Evolutionary conservation across 2,888 invertebrate species (phyloP).

Genomic region (Orthonevra nobilis): DNA sequence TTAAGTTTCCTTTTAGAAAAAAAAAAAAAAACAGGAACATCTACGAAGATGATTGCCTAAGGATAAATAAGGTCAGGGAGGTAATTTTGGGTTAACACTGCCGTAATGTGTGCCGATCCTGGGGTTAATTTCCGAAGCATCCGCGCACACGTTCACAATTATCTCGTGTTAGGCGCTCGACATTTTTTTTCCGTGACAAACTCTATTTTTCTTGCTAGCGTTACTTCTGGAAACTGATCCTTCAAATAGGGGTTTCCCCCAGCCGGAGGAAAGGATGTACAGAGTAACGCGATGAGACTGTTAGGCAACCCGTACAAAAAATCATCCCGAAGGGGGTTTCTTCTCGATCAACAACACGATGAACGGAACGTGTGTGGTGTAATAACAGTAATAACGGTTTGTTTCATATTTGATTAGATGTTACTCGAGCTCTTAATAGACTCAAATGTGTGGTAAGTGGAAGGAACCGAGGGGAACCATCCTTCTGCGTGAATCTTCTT

Average conservation of each 20-base stretch:
- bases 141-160: slow-evolving; percentile 16
- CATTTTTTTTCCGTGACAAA: slow-evolving; percentile 40
- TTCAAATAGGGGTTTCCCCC: slow-evolving; percentile 46
- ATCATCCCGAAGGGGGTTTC: slow-evolving; percentile 19
- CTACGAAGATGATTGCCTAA: slow-evolving; percentile 24
- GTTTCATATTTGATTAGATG: slow-evolving; percentile 68
- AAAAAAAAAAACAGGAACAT: slow-evolving; percentile 21
- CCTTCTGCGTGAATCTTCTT: slow-evolving; percentile 14
- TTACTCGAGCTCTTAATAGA: slow-evolving; percentile 59
- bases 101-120: slow-evolving; percentile 7
- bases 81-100: slow-evolving; percentile 12
- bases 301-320: slow-evolving; percentile 48
- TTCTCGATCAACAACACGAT: slow-evolving; percentile 22
- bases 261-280: neutral
- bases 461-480: slow-evolving; percentile 13
- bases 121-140: slow-evolving; percentile 39
- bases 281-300: slow-evolving; percentile 1
- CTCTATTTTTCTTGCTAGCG: slow-evolving; percentile 18
- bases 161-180: slow-evolving; percentile 65
- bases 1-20: neutral
- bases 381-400: slow-evolving; percentile 68
- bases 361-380: slow-evolving; percentile 43
- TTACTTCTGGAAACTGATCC: slow-evolving; percentile 34
- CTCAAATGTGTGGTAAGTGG: slow-evolving; percentile 28
- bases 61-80: slow-evolving; percentile 30